Conservation (phyloP, 2,888 invertebrate species). For the Macroteleia sp. region DNA sequence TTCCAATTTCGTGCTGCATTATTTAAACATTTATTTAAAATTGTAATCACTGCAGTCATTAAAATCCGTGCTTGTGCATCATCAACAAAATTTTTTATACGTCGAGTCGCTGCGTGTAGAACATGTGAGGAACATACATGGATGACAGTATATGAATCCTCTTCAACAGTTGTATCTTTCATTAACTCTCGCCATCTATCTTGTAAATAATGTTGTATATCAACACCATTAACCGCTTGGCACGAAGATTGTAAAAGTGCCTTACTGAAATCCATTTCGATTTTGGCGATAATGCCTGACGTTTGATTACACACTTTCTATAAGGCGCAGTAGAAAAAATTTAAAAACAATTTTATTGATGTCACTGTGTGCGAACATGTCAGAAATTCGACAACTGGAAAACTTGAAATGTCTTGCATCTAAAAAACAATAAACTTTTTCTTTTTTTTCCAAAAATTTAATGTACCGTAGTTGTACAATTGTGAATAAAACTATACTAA, state of each 20-base stretch:
- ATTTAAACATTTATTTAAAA: neutral
- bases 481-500: no score
- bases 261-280: constrained; percentile 18
- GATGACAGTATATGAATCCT: constrained; percentile 7
- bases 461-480: no score
- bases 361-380: constrained; percentile 2
- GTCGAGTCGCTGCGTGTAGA: constrained; percentile 13
- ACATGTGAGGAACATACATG: constrained; percentile 42
- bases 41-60: neutral
- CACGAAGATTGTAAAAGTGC: neutral
- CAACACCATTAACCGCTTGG: constrained; percentile 8
- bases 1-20: no score
- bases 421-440: no score
- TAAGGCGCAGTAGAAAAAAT: neutral
- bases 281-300: constrained; percentile 6
- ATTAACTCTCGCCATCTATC: no score
- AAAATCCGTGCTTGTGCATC: neutral
- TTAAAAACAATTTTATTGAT: neutral
- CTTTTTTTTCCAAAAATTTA: no score
- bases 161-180: no score
- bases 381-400: constrained; percentile 19
- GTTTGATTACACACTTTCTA: constrained; percentile 1
- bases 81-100: constrained; percentile 8
- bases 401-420: constrained; percentile 1
- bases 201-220: no score